Evolutionary conservation across 2,888 invertebrate species (phyloP).

Genomic region (Zonitis immaculata): DNA sequence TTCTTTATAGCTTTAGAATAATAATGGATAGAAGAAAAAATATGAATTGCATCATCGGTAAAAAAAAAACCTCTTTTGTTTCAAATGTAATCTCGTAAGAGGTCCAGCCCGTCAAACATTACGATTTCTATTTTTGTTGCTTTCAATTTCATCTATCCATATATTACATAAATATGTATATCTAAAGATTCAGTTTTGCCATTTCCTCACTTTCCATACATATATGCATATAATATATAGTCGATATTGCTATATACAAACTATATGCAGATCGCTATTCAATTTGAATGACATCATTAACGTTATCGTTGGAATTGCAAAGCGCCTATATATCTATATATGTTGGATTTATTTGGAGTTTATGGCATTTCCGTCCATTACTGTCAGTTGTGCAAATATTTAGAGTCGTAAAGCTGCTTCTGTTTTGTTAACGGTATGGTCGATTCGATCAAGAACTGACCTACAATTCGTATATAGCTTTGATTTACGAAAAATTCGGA

Average conservation of each 20-base stretch:
- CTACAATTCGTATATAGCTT: slow-evolving; percentile 3
- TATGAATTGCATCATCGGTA: too few species aligned
- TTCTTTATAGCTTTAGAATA: too few species aligned
- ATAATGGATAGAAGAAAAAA: too few species aligned
- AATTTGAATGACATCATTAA: slow-evolving; percentile 27
- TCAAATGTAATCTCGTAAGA: too few species aligned
- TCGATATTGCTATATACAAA: too few species aligned
- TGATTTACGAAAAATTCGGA: slow-evolving; percentile 3
- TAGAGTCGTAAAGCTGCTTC: slow-evolving; percentile 22
- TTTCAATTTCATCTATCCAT: not conserved
- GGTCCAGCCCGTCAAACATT: too few species aligned
- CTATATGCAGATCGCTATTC: slow-evolving; percentile 21
- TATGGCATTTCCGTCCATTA: slow-evolving; percentile 25
- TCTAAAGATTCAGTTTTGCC: too few species aligned
- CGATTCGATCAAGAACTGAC: slow-evolving; percentile 17
- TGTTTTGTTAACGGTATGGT: slow-evolving; percentile 13
- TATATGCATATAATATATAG: too few species aligned
- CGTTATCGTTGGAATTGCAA: slow-evolving; percentile 26
- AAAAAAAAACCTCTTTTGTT: too few species aligned
- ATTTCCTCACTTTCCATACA: too few species aligned
- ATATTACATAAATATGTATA: too few species aligned
- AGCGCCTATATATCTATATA: slow-evolving; percentile 20
- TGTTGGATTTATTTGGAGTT: slow-evolving; percentile 23
- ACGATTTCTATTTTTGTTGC: slow-evolving; percentile 1
- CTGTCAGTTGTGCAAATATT: slow-evolving; percentile 26